Conservation (phyloP, 2,888 invertebrate genomes). For the Ashinkailepas kermadecensis region DNA sequence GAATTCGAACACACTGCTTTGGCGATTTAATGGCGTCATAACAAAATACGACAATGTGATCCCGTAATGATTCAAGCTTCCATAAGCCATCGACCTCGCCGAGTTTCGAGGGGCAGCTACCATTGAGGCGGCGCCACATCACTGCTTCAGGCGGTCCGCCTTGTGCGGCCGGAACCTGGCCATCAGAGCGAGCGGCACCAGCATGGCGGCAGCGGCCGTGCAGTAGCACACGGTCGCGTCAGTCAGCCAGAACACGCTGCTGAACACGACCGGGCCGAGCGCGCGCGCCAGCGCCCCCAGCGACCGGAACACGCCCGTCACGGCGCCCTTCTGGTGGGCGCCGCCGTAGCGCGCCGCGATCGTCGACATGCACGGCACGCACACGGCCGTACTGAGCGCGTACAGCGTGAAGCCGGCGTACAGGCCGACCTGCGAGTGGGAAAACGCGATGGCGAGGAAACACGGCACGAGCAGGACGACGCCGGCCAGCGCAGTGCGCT, state of each 20-base stretch:
- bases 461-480: conserved; percentile 77
- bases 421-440: conserved; percentile 52
- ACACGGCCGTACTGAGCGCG: conserved; percentile 77
- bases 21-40: too few relatives aligned
- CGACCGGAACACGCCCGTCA: conserved; percentile 88
- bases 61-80: too few relatives aligned
- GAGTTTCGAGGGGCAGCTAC: too few relatives aligned
- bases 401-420: conserved; percentile 79
- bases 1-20: too few relatives aligned
- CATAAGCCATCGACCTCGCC: too few relatives aligned
- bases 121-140: neutral
- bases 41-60: too few relatives aligned
- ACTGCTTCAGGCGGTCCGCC: neutral
- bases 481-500: conserved; percentile 78
- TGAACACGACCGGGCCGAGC: conserved; percentile 67
- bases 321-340: conserved; percentile 77
- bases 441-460: conserved; percentile 74
- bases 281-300: conserved; percentile 90
- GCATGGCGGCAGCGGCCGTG: neutral
- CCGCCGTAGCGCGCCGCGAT: conserved; percentile 77
- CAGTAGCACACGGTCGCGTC: neutral
- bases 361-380: conserved; percentile 91
- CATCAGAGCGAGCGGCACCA: neutral
- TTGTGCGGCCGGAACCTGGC: neutral
- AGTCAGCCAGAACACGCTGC: conserved; percentile 5